Evolutionary conservation across 2,113 vertebrate genomes (phyloP).

Genomic region (Rhineura floridana): DNA sequence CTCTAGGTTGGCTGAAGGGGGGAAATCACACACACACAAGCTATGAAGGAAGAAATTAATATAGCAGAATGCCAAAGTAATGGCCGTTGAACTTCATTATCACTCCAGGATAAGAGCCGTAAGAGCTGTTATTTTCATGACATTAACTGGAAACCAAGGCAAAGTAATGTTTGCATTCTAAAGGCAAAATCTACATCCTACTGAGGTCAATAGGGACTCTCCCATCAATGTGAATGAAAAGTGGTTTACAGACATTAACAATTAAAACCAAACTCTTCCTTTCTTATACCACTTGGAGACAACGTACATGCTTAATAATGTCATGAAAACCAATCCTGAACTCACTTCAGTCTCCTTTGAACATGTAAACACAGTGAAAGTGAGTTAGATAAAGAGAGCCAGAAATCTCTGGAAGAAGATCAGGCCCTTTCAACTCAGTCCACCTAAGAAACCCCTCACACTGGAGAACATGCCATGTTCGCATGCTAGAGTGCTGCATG

Average conservation of each 20-base stretch:
- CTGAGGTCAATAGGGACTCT: background rate
- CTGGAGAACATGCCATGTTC: background rate
- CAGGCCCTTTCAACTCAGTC: background rate
- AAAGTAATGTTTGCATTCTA: background rate
- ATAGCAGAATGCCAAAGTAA: fast-evolving
- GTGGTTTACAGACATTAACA: background rate
- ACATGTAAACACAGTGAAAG: background rate
- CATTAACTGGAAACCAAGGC: background rate
- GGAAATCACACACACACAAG: background rate
- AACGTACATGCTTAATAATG: background rate
- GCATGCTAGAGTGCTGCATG: too few relatives aligned
- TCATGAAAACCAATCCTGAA: background rate
- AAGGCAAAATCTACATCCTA: background rate
- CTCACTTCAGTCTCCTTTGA: background rate
- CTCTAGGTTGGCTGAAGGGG: background rate
- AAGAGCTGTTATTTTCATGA: conserved; percentile 29
- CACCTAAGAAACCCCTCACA: background rate
- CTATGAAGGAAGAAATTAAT: background rate
- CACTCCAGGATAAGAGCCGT: background rate
- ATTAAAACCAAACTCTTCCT: background rate
- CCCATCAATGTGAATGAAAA: background rate
- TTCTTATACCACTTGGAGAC: background rate
- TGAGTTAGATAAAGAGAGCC: background rate
- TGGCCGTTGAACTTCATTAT: background rate
- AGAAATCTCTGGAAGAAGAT: background rate